phyloP scores from a whole-genome alignment of 2,113 vertebrate genomes.

The Micronycteris hirsuta region DNA sequence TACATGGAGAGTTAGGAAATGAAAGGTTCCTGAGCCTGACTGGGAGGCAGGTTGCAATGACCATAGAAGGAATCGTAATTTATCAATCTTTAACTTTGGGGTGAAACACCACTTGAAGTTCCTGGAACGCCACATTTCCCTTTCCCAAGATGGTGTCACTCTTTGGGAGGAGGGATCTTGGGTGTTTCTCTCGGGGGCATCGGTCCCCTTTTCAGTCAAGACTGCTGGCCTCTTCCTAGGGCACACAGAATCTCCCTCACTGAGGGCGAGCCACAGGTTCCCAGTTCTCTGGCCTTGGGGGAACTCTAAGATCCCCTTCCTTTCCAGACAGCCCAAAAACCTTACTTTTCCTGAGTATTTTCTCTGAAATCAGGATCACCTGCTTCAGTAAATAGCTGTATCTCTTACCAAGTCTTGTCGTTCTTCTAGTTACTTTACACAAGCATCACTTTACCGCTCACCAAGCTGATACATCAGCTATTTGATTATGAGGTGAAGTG shows the following conservation, averaged over 20 bases:
- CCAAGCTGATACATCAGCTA: no score
- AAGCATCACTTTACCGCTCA: not conserved
- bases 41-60: not conserved
- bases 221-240: not conserved
- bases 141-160: not conserved
- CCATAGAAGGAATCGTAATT: not conserved
- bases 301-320: no score
- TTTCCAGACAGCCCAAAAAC: not conserved
- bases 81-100: not conserved
- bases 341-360: not conserved
- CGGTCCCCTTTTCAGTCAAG: not conserved
- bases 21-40: not conserved
- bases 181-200: no score
- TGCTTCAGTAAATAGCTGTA: not conserved
- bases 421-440: not conserved
- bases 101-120: not conserved
- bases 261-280: not conserved
- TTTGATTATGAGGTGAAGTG: no score
- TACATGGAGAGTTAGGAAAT: not conserved
- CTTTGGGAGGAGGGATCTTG: not conserved
- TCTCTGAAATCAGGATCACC: not conserved
- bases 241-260: not conserved
- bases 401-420: not conserved
- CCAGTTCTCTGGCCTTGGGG: not conserved
- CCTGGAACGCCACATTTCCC: not conserved